Evolutionary conservation across 2,888 invertebrate species (phyloP), one percentile per base, ranked within the genome.

Genomic region (Apantesis nais): DNA sequence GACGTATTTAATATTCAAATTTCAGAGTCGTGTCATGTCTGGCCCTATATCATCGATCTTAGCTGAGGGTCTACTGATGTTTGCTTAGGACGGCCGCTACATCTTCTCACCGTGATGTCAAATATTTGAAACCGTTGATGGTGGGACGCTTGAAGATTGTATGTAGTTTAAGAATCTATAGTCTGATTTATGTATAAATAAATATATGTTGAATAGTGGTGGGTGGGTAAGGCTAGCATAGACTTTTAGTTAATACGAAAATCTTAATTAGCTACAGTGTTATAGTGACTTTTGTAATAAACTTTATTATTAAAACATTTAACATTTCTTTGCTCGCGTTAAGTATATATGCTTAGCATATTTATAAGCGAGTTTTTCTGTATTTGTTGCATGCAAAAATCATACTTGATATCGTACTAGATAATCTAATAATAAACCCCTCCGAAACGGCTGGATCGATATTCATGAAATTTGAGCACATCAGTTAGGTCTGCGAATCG

Each of bases 71-170:
- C 81, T 78, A 75, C 75, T 72, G 73, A 67, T 89, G 88, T 89
- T 89, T 89, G 83, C 77, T 85, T 86, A 89, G 89, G 89, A 88
- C 80, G 70, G 75, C 62, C 67, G 78, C 74, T 77, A 83, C 85
- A 83, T 82, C 85, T 85, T 84, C 84, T 76, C 71, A 74, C 77
- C 74, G 79, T 79, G 73, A 86, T 79, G 81, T 82, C 90, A 92
- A 92, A 92, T 92, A 92, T 92, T 92, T 92, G 92, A 86, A 86
- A 88, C 87, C 86, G 87, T 86, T 90, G 91, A 92, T 91, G 87
- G 88, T 87, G 86, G 86, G 85, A 86, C 83, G 85, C 82, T 75
- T 71, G 39, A 72, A 67, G 77, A 75, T 85, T 82, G 80, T 79
- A 83, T 85, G 85, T 85, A 85, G 81, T 81, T 85, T 71, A 81